Base-by-base conservation (phyloP, 2,113 vertebrate species). In the Tachysurus fulvidraco region DNA sequence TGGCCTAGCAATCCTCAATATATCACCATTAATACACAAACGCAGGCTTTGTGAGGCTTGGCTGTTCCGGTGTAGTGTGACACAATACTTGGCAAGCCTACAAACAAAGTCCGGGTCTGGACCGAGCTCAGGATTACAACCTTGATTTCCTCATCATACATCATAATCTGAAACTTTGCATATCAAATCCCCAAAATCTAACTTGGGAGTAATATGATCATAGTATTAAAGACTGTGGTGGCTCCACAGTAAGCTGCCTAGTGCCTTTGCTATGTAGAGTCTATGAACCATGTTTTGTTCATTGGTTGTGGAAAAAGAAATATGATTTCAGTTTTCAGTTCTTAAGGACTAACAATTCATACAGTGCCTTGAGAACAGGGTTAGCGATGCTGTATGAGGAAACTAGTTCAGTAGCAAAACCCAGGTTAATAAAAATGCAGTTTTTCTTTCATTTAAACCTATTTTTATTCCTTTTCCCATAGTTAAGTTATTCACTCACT, bases 21-120 rank as follows among this genome's bases (percentile, higher is more conserved):
- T 84, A 91, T 91, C 88, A 89, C 88, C 62, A 57, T 88, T 91
- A 91, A 87, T 59, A 62, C 84, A 67, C 59, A 86, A 80, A 71
- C 74, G 14, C 76, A 21, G 65, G 44, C 77, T 88, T 77, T 78
- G 84, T 41, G 83, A 81, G 74, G 65, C 81, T 21, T 23, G 82
- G 60, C 76, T 62, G 52, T 80, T 25, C 76, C 52, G 83, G 79
- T 74, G 78, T 84, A 73, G 55, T 73, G 83, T 88, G 87, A 76
- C 83, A 59, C 7, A 25, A 80, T 23, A 23, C 76, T 85, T 90
- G 89, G 89, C 83, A 81, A 46, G 44, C 44, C 83, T 82, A 74
- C 89, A 86, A 44, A 87, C 55, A 65, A 17, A 54, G 77, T 46
- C 83, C 71, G 36, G 77, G 79, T 79, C 84, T 83, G 87, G 85